phyloP scores from a whole-genome alignment of 2,113 vertebrate species.

The Paratilapia polleni region DNA sequence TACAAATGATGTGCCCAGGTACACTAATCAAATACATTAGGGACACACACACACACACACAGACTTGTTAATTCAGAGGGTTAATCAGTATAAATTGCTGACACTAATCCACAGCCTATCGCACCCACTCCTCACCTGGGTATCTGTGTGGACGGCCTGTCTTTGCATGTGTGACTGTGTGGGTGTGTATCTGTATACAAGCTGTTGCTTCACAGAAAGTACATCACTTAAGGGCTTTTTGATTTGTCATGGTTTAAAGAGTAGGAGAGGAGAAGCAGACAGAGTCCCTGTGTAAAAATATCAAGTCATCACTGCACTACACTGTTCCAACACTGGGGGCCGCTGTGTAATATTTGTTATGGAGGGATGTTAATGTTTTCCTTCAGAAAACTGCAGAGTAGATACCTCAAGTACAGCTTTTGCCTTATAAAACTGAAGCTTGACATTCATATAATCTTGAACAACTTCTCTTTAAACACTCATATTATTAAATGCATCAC shows the following conservation, averaged over 20 bases:
- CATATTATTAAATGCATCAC: background rate
- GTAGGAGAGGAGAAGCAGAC: background rate
- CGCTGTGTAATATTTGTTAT: background rate
- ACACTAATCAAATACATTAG: background rate
- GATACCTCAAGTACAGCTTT: background rate
- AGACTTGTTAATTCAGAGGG: constrained; percentile 11
- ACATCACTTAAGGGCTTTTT: background rate
- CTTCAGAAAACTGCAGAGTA: background rate
- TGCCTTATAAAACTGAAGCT: background rate
- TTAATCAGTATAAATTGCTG: constrained; percentile 54
- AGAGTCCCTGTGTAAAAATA: background rate
- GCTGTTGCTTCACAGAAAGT: background rate
- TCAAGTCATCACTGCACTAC: constrained; percentile 17
- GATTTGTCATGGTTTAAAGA: background rate
- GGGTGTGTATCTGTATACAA: background rate
- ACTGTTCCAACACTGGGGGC: background rate
- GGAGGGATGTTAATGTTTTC: background rate
- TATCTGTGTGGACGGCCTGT: constrained; percentile 31
- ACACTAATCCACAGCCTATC: constrained; percentile 48
- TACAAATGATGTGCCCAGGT: background rate
- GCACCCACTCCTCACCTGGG: background rate
- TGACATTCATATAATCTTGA: background rate
- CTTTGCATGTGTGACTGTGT: background rate
- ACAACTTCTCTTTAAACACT: background rate
- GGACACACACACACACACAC: background rate